phyloP scores from a whole-genome alignment of 2,797 vertebrate species.

The Gambelia wislizenii region DNA sequence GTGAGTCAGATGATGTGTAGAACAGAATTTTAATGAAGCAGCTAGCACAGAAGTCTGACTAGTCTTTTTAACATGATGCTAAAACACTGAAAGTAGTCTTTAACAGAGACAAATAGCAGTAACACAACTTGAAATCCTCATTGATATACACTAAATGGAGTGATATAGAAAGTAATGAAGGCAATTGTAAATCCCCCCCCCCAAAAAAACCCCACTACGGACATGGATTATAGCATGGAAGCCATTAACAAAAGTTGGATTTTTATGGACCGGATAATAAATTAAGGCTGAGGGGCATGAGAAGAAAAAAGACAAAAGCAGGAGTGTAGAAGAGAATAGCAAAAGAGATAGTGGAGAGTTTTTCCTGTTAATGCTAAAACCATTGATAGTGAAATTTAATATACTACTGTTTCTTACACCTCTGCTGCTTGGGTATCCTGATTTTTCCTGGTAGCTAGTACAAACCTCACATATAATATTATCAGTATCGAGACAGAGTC shows the following conservation, averaged over 20 bases:
- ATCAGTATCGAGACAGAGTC: not conserved
- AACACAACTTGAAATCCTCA: conserved; percentile 74
- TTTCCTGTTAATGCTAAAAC: not conserved
- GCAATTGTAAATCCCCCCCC: conserved; percentile 16
- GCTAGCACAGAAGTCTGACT: conserved; percentile 80
- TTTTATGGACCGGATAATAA: conserved; percentile 38
- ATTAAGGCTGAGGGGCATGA: conserved; percentile 5
- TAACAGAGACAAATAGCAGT: conserved; percentile 78
- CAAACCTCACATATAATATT: not conserved
- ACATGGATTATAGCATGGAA: conserved; percentile 18
- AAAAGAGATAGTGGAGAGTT: conserved; percentile 13
- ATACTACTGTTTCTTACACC: not conserved
- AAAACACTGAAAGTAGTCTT: conserved; percentile 81
- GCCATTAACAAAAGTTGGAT: conserved; percentile 12
- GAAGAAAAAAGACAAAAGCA: not conserved
- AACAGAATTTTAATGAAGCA: conserved; percentile 86
- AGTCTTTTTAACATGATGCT: conserved; percentile 83
- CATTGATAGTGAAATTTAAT: not conserved
- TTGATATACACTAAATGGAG: conserved; percentile 74
- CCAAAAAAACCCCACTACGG: not conserved
- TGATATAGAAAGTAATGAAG: conserved; percentile 69
- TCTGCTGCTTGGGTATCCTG: not conserved
- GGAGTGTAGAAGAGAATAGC: conserved; percentile 11
- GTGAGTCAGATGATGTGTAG: conserved; percentile 84
- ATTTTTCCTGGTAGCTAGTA: not conserved